A percentile compares a stretch with the other conserved stretches of the same genome.
Conservation (phyloP, 2,888 invertebrate genomes). For the Lottia scabra region DNA sequence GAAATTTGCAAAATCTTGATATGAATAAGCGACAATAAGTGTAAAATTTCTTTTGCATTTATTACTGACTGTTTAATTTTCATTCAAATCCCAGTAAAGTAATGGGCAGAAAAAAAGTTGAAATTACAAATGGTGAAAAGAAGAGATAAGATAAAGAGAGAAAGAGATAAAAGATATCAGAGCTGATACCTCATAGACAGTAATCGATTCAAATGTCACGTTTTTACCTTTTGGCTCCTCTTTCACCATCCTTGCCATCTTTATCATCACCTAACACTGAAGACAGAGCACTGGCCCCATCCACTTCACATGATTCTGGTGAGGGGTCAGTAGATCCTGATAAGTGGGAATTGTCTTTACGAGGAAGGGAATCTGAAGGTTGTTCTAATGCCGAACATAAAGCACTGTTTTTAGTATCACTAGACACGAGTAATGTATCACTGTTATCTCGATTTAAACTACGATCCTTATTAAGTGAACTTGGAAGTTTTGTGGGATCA, state of each 20-base stretch:
- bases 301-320: constrained; percentile 9
- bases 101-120: no score
- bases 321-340: constrained; percentile 7
- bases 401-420: constrained; percentile 5
- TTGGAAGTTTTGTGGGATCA: constrained; percentile 2
- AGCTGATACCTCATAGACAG: background rate
- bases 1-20: no score
- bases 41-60: no score
- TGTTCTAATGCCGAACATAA: constrained; percentile 6
- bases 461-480: background rate
- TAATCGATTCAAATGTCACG: constrained; percentile 6
- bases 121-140: background rate
- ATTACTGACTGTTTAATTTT: no score
- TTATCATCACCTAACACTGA: constrained; percentile 9
- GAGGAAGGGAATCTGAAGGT: background rate
- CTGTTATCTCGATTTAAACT: background rate
- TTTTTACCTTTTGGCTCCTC: constrained; percentile 8
- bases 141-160: background rate
- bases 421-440: background rate
- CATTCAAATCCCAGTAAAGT: no score
- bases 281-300: constrained; percentile 10
- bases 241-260: constrained; percentile 7
- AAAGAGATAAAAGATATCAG: background rate
- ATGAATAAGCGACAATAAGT: no score
- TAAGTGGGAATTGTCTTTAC: background rate